Base-by-base conservation (phyloP, 2,797 vertebrate genomes). In the Pagetopsis macropterus region DNA sequence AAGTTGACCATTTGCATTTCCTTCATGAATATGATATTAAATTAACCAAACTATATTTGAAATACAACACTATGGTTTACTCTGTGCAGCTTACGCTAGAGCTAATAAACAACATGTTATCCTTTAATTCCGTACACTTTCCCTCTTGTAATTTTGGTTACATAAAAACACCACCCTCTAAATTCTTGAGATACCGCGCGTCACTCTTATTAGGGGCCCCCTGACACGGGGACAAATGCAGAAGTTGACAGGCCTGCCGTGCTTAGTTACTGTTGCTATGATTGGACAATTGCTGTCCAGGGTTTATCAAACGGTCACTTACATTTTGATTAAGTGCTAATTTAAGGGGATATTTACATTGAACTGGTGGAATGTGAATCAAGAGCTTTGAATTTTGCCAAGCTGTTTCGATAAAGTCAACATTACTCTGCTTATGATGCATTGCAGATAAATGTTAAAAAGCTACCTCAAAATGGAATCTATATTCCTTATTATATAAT, bases 401-500 rank as follows among this genome's bases (percentile, higher is more conserved):
- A 40, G 11, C 4, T 8, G 2, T 43, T 41, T 27, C n/a, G 14
- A 3, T 23, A 15, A 3, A 21, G 23, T 12, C 3, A 1, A 50
- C 9, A 9, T 12, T 9, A 16, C 8, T 44, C 8, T 15, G 1
- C 15, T 27, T 37, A 7, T 2, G 27, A 14, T 69, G 43, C 9
- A 15, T 49, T 56, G 50, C n/a, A 41, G 11, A 23, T 37, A 58
- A n/a, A 68, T 68, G 9, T 17, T n/a, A 16, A 69, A 52, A 11
- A 40, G n/a, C 23, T 31, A 12, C 31, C 40, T 45, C 17, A 31
- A 58, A 46, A 45, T 52, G 19, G 17, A 5, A 56, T 64, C 33
- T 31, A 41, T 31, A n/a, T 16, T 71, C n/a, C 27, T 65, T 48
- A 61, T 65, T 59, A 63, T 31, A 19, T 11, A 5, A n/a, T 11